phyloP scores from a whole-genome alignment of 2,797 vertebrate genomes.

The Clarias pachynema region DNA sequence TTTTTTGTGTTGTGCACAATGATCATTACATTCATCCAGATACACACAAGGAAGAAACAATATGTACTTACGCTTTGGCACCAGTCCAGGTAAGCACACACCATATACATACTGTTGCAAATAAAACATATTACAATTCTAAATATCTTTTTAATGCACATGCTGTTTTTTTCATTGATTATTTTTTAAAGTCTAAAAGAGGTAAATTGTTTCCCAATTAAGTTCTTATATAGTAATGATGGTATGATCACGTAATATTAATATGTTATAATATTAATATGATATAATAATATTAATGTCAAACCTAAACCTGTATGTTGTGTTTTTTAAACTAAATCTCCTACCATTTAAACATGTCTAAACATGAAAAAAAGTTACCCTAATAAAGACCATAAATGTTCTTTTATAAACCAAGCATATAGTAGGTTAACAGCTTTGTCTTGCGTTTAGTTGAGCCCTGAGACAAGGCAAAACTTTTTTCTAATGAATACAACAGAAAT shows the following conservation, averaged over 20 bases:
- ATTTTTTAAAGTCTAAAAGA: background rate
- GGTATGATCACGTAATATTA: background rate
- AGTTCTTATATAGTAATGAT: background rate
- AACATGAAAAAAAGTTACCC: background rate
- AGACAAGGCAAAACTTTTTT: background rate
- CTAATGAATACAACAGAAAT: background rate
- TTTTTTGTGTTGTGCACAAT: background rate
- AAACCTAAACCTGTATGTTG: background rate
- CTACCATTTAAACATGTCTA: background rate
- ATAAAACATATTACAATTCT: background rate
- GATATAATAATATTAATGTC: no score
- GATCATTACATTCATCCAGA: background rate
- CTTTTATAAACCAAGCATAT: background rate
- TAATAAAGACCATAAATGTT: background rate
- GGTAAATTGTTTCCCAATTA: background rate
- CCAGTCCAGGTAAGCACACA: background rate
- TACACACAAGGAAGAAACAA: background rate
- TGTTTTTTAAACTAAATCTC: background rate
- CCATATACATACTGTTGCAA: slow-evolving; percentile 26
- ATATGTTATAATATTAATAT: background rate
- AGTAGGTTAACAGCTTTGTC: background rate
- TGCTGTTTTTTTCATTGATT: background rate
- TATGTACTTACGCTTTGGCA: slow-evolving; percentile 13
- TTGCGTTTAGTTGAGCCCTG: background rate
- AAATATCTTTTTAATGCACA: background rate